Evolutionary conservation across 2,113 vertebrate species (phyloP), one percentile per base, ranked within the genome.

Genomic region (Eubucco bourcierii): DNA sequence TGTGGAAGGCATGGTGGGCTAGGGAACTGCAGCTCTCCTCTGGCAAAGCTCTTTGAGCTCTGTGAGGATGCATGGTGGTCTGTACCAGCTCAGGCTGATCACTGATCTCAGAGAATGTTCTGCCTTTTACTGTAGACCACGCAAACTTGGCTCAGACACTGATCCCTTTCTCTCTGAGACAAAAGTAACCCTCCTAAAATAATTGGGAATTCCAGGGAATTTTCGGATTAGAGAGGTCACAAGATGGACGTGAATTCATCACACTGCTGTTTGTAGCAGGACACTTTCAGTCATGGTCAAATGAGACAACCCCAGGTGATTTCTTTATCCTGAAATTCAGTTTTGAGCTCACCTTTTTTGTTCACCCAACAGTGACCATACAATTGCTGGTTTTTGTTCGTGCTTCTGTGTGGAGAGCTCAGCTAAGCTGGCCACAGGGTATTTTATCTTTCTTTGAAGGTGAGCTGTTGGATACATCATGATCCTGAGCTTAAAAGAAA

Each of bases 181-280:
- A 50, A 61, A 58, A 65, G 50, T 44, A 63, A 55, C 33, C 41
- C 20, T 84, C 87, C 31, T 12, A 65, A 88, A 80, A 53, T 76
- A 16, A 11, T 34, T 68, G 53, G 71, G 61, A 24, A 74, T 84
- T 88, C 44, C 17, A 18, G 24, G 34, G 56, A 63, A 24, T 71
- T 87, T 93, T 93, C 90, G 71, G 47, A 56, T 80, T 63, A 88
- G 82, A 66, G 68, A 60, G 66, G 85, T 89, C 80, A 12, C 23
- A 8, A 12, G 76, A 60, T 67, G 28, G 87, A 90, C n/a, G 55
- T 23, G 59, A 80, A 52, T 87, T 82, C 65, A 73, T 93, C 67
- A 79, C 2, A 0, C 64, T 55, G 16, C 80, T 79, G 25, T 92
- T 90, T 73, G 59, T 70, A 80, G 60, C 16, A 28, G 4, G 5